Evolutionary conservation across 2,797 vertebrate species (phyloP).

Genomic region (Enteromius viviparus): DNA sequence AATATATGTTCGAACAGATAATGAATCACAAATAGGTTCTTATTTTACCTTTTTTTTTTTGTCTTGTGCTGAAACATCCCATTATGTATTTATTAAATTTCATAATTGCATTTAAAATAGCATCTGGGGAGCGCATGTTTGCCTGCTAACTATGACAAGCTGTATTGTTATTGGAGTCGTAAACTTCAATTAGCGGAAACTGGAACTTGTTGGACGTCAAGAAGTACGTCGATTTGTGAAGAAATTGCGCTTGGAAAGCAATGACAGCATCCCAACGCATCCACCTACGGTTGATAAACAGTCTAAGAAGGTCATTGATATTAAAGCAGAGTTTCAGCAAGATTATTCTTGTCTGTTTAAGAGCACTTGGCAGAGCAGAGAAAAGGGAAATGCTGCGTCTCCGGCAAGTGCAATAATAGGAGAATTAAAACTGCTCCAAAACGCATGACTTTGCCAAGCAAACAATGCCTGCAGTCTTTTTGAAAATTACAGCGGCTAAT

Average conservation of each 20-base stretch:
- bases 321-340: constrained; percentile 68
- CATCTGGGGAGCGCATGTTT: constrained; percentile 69
- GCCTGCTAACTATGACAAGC: constrained; percentile 72
- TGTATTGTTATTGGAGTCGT: constrained; percentile 37
- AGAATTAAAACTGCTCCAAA: constrained; percentile 82
- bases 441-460: constrained; percentile 80
- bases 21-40: constrained; percentile 82
- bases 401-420: constrained; percentile 73
- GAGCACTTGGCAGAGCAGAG: constrained; percentile 72
- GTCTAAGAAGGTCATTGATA: constrained; percentile 70
- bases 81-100: constrained; percentile 72
- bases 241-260: constrained; percentile 27
- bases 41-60: constrained; percentile 79
- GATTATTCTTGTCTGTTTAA: constrained; percentile 65
- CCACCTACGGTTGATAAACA: constrained; percentile 65
- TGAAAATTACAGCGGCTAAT: constrained; percentile 83
- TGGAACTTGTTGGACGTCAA: constrained; percentile 6
- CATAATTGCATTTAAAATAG: constrained; percentile 75
- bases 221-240: constrained; percentile 12
- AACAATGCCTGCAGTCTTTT: constrained; percentile 81
- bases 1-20: constrained; percentile 84
- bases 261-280: constrained; percentile 30
- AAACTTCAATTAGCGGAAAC: constrained; percentile 34
- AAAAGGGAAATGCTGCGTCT: constrained; percentile 64
- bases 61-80: constrained; percentile 66